Evolutionary conservation across 2,797 vertebrate genomes (phyloP), one percentile per base, ranked within the genome.

Genomic region (Phoebastria nigripes): DNA sequence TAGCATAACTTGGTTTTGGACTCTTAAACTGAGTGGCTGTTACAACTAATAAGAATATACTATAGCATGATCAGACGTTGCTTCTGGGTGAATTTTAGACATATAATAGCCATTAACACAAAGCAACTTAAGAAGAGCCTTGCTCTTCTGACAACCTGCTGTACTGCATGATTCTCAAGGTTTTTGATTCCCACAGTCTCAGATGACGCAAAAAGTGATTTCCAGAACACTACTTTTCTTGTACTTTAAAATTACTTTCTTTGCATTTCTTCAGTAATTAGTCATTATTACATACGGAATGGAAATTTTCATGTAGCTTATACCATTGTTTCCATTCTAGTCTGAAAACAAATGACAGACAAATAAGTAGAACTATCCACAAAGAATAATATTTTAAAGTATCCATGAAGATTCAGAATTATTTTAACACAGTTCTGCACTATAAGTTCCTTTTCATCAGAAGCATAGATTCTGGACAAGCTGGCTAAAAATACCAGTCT

Each of bases 221-320:
- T 85, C 20, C 25, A 89, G 41, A 61, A 39, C 10, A 55, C 16
- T 65, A 11, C 4, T 49, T 67, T 66, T 47, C 24, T 55, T 35
- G 10, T 61, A 49, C 11, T 80, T 91, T n/a, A 61, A 59, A 81
- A 71, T 37, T 28, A 51, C 9, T 54, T 56, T 77, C 5, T 71
- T 69, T 46, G 8, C 5, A 44, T 85, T 59, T 76, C 16, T 89
- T 67, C 6, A 18, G 8, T 26, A 67, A 93, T 79, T 67, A 65
- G 8, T 6, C 17, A 37, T 46, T 67, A 52, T 28, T 61, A 47
- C 14, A 69, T 15, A 51, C 0, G 0, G 63, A 89, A 54, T 3
- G 3, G 5, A 63, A 73, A 35, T 37, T 35, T 74, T 71, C 22
- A 52, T 31, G 28, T 31, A 61, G 10, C 8, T 78, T 77, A 35